phyloP scores from a whole-genome alignment of 2,113 vertebrate genomes.

The Halcyon senegalensis region DNA sequence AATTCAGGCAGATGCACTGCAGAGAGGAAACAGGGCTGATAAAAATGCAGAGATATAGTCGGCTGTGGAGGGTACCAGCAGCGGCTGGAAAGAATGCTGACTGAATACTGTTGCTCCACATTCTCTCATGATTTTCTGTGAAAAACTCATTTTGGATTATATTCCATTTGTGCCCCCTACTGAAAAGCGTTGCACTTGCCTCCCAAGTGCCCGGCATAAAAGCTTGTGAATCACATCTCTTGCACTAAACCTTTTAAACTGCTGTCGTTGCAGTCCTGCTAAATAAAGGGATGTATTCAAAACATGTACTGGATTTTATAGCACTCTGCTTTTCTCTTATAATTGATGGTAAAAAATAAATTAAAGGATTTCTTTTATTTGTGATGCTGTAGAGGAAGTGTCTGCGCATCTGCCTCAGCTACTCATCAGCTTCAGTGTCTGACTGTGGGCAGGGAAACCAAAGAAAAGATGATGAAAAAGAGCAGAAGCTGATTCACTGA shows the following conservation, averaged over 20 bases:
- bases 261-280: neutral
- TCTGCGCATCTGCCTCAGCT: slow-evolving; percentile 2
- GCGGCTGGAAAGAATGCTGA: neutral
- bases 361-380: neutral
- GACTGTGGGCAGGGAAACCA: neutral
- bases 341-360: slow-evolving; percentile 33
- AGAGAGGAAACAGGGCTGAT: slow-evolving; percentile 14
- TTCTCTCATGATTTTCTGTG: neutral
- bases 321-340: neutral
- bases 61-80: neutral
- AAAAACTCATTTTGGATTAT: slow-evolving; percentile 3
- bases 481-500: neutral
- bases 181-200: neutral
- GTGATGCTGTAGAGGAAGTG: neutral
- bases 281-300: slow-evolving; percentile 3
- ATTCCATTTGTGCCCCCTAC: slow-evolving; percentile 49
- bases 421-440: neutral
- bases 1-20: slow-evolving; percentile 37
- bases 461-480: neutral
- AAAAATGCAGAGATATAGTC: neutral
- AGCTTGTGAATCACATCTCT: neutral
- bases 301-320: neutral
- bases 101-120: neutral
- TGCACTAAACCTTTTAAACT: neutral
- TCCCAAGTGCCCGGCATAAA: neutral